These are phyloP conservation scores for Tenthredo scrophulariae DNA, from an alignment of 2,888 invertebrate species.

Conservation along the genomic window DNA sequence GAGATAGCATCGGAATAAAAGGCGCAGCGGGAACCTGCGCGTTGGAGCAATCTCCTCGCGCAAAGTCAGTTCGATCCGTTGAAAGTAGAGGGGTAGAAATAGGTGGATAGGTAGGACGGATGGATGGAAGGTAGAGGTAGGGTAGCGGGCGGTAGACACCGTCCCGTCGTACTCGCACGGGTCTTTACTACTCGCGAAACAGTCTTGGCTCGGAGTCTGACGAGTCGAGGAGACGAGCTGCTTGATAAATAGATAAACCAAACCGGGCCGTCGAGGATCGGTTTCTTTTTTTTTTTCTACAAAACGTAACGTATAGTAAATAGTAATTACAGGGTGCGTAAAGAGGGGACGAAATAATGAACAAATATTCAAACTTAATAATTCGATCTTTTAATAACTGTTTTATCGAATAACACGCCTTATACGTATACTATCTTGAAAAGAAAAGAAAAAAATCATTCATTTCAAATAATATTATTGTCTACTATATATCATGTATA, in stretches of 20 bases:
- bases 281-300: background rate
- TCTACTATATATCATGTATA: background rate
- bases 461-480: background rate
- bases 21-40: conserved; percentile 26
- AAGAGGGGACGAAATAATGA: background rate
- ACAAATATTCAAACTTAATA: background rate
- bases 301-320: background rate
- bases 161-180: background rate
- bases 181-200: background rate
- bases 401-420: background rate
- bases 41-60: conserved; percentile 34
- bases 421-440: background rate
- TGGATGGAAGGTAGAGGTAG: background rate
- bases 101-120: conserved; percentile 3
- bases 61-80: conserved; percentile 57
- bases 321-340: background rate
- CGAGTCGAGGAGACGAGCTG: background rate
- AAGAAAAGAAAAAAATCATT: background rate
- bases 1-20: conserved; percentile 4
- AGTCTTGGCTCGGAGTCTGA: conserved; percentile 15
- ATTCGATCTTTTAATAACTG: background rate
- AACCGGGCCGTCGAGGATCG: background rate
- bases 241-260: background rate
- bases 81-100: conserved; percentile 52
- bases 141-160: conserved; percentile 1